Evolutionary conservation across 1,140 invertebrate species (phyloP).

Genomic region (Listronotus bonariensis): DNA sequence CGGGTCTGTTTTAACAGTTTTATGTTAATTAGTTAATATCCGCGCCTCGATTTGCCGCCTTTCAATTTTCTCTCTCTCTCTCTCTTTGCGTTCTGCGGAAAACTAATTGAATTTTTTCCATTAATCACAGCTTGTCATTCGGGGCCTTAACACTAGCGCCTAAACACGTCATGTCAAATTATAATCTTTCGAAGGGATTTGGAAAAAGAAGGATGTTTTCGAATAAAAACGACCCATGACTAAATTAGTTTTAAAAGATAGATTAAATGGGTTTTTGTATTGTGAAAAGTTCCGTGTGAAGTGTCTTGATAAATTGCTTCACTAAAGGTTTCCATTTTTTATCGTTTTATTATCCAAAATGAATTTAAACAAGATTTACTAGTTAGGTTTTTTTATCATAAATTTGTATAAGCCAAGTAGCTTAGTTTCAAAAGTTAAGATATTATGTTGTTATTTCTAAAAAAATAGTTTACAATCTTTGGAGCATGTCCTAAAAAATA

Average conservation of each 20-base stretch:
- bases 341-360: slow-evolving; percentile 13
- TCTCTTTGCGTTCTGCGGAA: slow-evolving; percentile 20
- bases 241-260: slow-evolving; percentile 39
- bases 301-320: slow-evolving; percentile 35
- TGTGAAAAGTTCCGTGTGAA: slow-evolving; percentile 33
- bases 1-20: slow-evolving; percentile 32
- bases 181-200: slow-evolving; percentile 23
- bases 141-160: slow-evolving; percentile 26
- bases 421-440: no score
- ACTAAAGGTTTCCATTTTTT: slow-evolving; percentile 22
- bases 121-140: slow-evolving; percentile 32
- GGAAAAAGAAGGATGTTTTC: slow-evolving; percentile 31
- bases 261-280: slow-evolving; percentile 38
- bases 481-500: no score
- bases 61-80: slow-evolving; percentile 13
- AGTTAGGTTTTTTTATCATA: no score
- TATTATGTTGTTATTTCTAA: no score
- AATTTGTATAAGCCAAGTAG: no score
- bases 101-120: slow-evolving; percentile 37
- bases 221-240: slow-evolving; percentile 31
- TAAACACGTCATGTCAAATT: slow-evolving; percentile 37
- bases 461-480: no score
- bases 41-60: slow-evolving; percentile 18
- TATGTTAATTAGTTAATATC: slow-evolving; percentile 38
- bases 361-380: slow-evolving; percentile 10